phyloP scores from a whole-genome alignment of 2,113 vertebrate species.

The Copsychus sechellarum region DNA sequence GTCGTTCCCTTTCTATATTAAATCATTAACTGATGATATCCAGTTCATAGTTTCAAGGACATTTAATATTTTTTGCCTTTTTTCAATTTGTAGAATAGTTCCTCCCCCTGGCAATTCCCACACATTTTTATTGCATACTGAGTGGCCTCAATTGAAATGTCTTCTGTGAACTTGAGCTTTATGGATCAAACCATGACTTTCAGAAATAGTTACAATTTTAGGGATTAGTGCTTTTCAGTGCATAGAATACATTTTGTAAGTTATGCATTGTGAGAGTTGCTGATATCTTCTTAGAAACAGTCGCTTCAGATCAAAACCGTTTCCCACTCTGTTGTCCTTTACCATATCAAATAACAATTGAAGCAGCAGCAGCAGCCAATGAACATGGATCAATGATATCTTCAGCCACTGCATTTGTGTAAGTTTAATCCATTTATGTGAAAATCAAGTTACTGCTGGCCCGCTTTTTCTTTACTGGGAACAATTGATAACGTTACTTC shows the following conservation, averaged over 20 bases:
- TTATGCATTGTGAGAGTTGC: constrained; percentile 72
- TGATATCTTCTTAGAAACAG: constrained; percentile 84
- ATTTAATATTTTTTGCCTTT: constrained; percentile 3
- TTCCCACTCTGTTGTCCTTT: constrained; percentile 74
- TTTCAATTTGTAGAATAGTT: constrained; percentile 19
- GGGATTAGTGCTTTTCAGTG: constrained; percentile 30
- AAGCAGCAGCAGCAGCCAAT: constrained; percentile 76
- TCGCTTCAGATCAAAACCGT: constrained; percentile 75
- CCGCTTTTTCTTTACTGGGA: constrained; percentile 81
- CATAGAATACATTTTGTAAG: neutral
- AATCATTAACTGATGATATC: neutral
- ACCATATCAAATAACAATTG: constrained; percentile 84
- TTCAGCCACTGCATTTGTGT: constrained; percentile 81
- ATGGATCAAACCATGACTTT: neutral
- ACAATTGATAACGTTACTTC: constrained; percentile 86
- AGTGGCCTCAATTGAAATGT: neutral
- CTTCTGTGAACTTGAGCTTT: constrained; percentile 24
- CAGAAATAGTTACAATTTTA: constrained; percentile 39
- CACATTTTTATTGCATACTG: neutral
- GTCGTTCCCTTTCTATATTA: neutral
- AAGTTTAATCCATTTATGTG: constrained; percentile 88
- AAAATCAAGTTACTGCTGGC: constrained; percentile 77
- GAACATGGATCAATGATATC: constrained; percentile 85
- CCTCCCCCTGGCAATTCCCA: constrained; percentile 25
- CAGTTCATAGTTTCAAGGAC: constrained; percentile 23